Percentiles rank a stretch among this genome's conserved stretches.
Evolutionary conservation across 1,140 invertebrate genomes (phyloP).

Genomic region (Hyphantria cunea): DNA sequence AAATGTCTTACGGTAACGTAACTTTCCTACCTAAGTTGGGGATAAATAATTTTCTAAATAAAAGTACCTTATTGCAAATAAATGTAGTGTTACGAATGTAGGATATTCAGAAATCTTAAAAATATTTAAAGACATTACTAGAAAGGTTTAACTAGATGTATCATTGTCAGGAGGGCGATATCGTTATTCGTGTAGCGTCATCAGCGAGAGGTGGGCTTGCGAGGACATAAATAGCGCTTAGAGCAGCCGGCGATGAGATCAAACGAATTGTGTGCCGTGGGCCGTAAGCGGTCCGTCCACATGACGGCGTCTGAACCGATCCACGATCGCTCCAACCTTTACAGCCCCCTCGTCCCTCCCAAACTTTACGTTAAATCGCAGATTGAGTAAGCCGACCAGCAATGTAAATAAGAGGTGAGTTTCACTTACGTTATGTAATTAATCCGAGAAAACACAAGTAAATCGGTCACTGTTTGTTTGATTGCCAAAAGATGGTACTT

Average conservation of each 20-base stretch:
- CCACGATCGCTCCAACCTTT: constrained; percentile 35
- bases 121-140: not conserved
- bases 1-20: too few relatives aligned
- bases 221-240: constrained; percentile 67
- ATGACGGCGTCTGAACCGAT: constrained; percentile 56
- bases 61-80: not conserved
- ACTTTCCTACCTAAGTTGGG: not conserved
- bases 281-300: constrained; percentile 64
- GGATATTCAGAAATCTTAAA: constrained; percentile 7
- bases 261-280: constrained; percentile 75
- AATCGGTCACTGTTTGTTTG: not conserved
- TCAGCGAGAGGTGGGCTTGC: constrained; percentile 48
- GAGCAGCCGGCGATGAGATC: constrained; percentile 61
- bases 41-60: not conserved
- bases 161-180: constrained; percentile 28
- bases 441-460: constrained; percentile 2
- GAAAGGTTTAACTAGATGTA: not conserved
- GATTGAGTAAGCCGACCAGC: constrained; percentile 12
- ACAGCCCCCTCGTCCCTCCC: constrained; percentile 3
- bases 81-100: not conserved
- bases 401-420: constrained; percentile 26
- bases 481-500: too few relatives aligned
- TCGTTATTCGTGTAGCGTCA: constrained; percentile 28
- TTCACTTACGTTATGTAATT: constrained; percentile 15
- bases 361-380: constrained; percentile 39